phyloP scores from a whole-genome alignment of 2,888 invertebrate species.

The Cremastobaeus sp. region DNA sequence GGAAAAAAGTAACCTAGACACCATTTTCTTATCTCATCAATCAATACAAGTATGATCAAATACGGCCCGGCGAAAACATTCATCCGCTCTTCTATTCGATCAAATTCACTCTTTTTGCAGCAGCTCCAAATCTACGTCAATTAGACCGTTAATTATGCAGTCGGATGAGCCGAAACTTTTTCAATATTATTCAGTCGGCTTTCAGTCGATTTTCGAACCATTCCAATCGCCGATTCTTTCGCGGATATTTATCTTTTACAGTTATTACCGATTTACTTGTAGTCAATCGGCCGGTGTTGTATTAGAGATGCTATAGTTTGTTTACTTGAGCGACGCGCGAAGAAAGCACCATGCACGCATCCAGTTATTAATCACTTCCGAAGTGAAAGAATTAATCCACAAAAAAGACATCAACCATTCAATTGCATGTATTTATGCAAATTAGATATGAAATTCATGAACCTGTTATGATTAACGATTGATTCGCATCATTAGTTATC shows the following conservation, averaged over 20 bases:
- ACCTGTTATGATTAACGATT: constrained; percentile 40
- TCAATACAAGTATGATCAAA: constrained; percentile 23
- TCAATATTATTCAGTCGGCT: background rate
- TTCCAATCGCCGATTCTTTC: no score
- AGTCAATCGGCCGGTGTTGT: no score
- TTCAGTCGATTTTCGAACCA: no score
- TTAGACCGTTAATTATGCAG: constrained; percentile 16
- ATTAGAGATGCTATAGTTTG: no score
- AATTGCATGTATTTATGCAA: constrained; percentile 45
- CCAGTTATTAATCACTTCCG: constrained; percentile 23
- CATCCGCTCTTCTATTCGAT: no score
- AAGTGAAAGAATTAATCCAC: constrained; percentile 20
- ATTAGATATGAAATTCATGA: constrained; percentile 26
- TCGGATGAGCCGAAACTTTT: background rate
- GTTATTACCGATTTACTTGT: background rate
- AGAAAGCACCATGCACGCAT: no score
- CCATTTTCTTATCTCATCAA: constrained; percentile 25
- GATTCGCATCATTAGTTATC: constrained; percentile 23
- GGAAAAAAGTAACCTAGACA: constrained; percentile 29
- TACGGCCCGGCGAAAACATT: no score
- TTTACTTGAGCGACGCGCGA: constrained; percentile 7
- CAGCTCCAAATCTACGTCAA: background rate
- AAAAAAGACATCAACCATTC: constrained; percentile 20
- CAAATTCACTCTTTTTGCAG: constrained; percentile 2
- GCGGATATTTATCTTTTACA: no score